Conservation (phyloP, 1,140 invertebrate species). For the Dysdera silvatica region DNA sequence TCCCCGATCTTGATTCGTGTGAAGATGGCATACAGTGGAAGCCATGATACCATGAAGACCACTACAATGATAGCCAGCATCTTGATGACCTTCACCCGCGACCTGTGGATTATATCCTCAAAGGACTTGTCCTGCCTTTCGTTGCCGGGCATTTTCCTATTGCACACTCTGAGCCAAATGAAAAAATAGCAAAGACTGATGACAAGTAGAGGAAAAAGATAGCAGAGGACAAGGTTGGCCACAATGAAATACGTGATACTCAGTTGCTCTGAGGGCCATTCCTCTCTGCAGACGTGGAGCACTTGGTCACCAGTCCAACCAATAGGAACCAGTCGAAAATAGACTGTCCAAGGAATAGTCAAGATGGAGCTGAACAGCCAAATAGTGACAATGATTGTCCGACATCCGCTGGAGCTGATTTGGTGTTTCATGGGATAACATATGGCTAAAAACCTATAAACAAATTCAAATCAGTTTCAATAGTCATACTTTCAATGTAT, state of each 20-base stretch:
- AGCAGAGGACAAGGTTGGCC: conserved; percentile 80
- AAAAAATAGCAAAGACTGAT: conserved; percentile 86
- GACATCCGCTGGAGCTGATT: conserved; percentile 74
- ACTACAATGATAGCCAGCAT: conserved; percentile 93
- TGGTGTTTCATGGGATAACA: conserved; percentile 88
- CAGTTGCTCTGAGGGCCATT: conserved; percentile 71
- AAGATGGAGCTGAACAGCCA: conserved; percentile 77
- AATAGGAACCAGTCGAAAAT: conserved; percentile 67
- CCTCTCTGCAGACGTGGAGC: conserved; percentile 63
- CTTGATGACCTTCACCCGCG: conserved; percentile 59
- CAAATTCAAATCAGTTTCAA: neutral
- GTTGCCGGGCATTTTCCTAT: conserved; percentile 74
- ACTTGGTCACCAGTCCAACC: conserved; percentile 45
- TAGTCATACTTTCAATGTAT: too few relatives aligned
- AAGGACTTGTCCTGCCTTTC: conserved; percentile 76
- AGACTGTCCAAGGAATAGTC: conserved; percentile 81
- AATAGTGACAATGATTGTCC: conserved; percentile 79
- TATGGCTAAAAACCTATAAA: conserved; percentile 79
- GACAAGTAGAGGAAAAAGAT: conserved; percentile 82
- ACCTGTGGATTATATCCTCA: conserved; percentile 65
- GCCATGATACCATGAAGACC: conserved; percentile 87
- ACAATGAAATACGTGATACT: conserved; percentile 78
- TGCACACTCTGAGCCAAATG: conserved; percentile 87
- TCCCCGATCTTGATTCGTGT: conserved; percentile 70
- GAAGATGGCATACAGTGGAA: conserved; percentile 86